These are phyloP conservation scores for Watsonalla cultraria DNA, from an alignment of 2,888 invertebrate species.

Conservation along the genomic window DNA sequence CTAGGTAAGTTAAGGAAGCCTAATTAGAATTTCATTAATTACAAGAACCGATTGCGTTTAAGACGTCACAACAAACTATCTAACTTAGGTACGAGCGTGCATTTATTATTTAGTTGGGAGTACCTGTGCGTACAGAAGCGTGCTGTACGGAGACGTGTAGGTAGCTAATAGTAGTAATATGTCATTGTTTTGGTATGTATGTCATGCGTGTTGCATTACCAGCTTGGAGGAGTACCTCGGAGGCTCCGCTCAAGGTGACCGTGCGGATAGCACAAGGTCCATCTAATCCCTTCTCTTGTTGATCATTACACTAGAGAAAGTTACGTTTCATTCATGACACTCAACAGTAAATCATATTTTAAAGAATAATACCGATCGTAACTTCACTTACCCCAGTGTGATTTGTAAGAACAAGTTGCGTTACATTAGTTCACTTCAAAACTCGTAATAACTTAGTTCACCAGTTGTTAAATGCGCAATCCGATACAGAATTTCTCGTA, in stretches of 20 bases:
- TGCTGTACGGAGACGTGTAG: background rate
- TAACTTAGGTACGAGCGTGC: too few relatives aligned
- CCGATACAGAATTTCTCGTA: slow-evolving; percentile 9
- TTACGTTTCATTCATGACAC: slow-evolving; percentile 18
- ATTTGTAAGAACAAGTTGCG: background rate
- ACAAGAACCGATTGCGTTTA: too few relatives aligned
- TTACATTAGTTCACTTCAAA: background rate
- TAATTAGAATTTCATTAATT: too few relatives aligned
- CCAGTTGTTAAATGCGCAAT: slow-evolving; percentile 19
- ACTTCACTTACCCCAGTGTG: background rate
- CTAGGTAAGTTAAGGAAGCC: too few relatives aligned
- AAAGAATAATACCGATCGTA: background rate
- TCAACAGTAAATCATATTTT: background rate
- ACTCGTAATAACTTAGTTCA: too few relatives aligned
- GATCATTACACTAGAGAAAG: slow-evolving; percentile 55
- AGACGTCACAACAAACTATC: too few relatives aligned
- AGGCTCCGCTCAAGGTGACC: slow-evolving; percentile 55
- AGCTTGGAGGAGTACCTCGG: slow-evolving; percentile 23
- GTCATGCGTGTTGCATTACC: slow-evolving; percentile 21
- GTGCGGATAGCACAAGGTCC: slow-evolving; percentile 55
- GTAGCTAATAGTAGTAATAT: background rate
- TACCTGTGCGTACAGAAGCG: background rate
- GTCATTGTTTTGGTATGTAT: slow-evolving; percentile 22
- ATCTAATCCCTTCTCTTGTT: slow-evolving; percentile 57
- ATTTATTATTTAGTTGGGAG: too few relatives aligned